Percentiles rank a stretch among this genome's conserved stretches.
phyloP scores from a whole-genome alignment of 2,113 vertebrate genomes.

The Leptosomus discolor region DNA sequence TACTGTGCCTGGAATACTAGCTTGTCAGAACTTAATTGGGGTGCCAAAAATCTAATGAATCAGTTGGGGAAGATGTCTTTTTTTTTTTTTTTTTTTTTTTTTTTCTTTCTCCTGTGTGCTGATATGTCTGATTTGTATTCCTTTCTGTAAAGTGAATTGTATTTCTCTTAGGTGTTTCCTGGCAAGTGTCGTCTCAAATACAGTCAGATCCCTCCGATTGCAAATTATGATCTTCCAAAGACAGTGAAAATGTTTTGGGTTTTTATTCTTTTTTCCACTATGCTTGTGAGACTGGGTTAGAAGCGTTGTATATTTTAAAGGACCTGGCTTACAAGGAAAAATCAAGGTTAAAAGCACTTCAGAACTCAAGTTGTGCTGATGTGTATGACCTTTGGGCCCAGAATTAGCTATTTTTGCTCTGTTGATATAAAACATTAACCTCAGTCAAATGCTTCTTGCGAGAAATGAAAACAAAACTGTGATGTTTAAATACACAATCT shows the following conservation, averaged over 20 bases:
- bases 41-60: conserved; percentile 82
- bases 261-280: not conserved
- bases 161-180: conserved; percentile 63
- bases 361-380: conserved; percentile 67
- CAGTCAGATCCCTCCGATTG: not conserved
- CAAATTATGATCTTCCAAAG: not conserved
- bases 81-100: conserved; percentile 25
- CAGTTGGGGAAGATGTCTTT: conserved; percentile 72
- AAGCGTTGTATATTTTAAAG: conserved; percentile 60
- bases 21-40: conserved; percentile 74
- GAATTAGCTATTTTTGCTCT: conserved; percentile 67
- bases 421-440: conserved; percentile 67
- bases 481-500: conserved; percentile 64
- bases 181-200: not conserved
- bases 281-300: conserved; percentile 6
- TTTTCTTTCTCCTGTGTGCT: conserved; percentile 20
- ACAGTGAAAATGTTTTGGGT: not conserved
- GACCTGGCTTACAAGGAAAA: conserved; percentile 54
- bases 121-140: conserved; percentile 82
- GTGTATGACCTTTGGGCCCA: conserved; percentile 66
- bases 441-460: conserved; percentile 60
- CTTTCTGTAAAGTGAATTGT: not conserved
- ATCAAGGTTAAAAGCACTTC: conserved; percentile 70
- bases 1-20: conserved; percentile 78
- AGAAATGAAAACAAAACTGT: conserved; percentile 66